Evolutionary conservation across 2,888 invertebrate species (phyloP).

Genomic region (Willowsia nigromaculata): DNA sequence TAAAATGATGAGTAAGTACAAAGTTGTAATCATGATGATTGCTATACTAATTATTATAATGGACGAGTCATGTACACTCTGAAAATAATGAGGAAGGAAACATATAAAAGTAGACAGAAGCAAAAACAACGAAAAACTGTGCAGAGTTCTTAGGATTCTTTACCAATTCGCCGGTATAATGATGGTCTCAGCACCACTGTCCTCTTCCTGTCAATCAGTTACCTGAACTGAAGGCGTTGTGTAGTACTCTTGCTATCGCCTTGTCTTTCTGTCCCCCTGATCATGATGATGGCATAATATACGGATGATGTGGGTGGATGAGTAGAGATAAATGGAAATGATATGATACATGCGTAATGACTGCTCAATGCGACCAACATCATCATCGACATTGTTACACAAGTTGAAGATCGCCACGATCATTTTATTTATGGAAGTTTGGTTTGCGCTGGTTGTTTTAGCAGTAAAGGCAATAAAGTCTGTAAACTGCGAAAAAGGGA

Average conservation of each 20-base stretch:
- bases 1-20: background rate
- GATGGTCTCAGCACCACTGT: background rate
- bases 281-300: background rate
- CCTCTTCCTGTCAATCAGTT: background rate
- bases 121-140: background rate
- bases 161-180: background rate
- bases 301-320: conserved; percentile 48
- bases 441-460: background rate
- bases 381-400: conserved; percentile 33
- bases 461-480: conserved; percentile 28
- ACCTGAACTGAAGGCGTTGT: background rate
- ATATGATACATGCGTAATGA: background rate
- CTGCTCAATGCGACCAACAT: conserved; percentile 16
- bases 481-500: conserved; percentile 6
- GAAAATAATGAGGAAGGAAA: background rate
- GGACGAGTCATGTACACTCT: conserved; percentile 10
- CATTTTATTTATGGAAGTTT: conserved; percentile 7
- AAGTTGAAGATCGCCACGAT: conserved; percentile 23
- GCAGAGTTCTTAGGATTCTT: background rate
- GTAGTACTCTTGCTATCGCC: background rate
- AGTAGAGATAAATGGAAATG: background rate
- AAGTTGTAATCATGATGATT: conserved; percentile 2
- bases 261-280: background rate
- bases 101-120: background rate
- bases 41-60: conserved; percentile 32